Conservation (phyloP, 1,140 invertebrate genomes). For the Aphidius gifuensis region DNA sequence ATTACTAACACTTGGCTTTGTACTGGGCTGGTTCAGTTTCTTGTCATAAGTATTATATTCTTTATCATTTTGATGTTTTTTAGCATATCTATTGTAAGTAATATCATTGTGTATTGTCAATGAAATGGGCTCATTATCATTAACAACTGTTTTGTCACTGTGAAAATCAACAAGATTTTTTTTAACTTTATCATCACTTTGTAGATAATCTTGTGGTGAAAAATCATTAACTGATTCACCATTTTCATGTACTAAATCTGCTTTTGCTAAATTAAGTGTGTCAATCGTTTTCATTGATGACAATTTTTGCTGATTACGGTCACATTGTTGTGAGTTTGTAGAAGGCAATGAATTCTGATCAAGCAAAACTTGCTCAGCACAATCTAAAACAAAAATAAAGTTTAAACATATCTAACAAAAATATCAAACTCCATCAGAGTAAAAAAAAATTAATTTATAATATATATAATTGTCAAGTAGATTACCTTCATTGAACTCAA, state of each 20-base stretch:
- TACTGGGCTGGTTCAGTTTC: conserved; percentile 46
- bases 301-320: neutral
- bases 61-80: conserved; percentile 44
- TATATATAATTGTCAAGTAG: conserved; percentile 3
- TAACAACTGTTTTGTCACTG: conserved; percentile 4
- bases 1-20: conserved; percentile 58
- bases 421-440: neutral
- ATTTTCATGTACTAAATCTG: conserved; percentile 24
- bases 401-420: conserved; percentile 4
- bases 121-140: conserved; percentile 30
- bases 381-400: conserved; percentile 39
- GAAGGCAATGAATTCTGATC: neutral
- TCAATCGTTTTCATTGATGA: neutral
- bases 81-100: conserved; percentile 35
- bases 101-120: conserved; percentile 40
- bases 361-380: conserved; percentile 41
- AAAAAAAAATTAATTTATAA: conserved; percentile 6
- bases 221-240: conserved; percentile 41
- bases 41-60: conserved; percentile 47
- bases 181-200: conserved; percentile 30
- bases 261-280: conserved; percentile 23
- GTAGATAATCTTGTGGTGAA: conserved; percentile 30
- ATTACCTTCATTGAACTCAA: conserved; percentile 73
- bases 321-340: neutral
- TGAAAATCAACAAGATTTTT: conserved; percentile 33